phyloP scores from a whole-genome alignment of 2,797 vertebrate species.

The Gymnothorax javanicus region DNA sequence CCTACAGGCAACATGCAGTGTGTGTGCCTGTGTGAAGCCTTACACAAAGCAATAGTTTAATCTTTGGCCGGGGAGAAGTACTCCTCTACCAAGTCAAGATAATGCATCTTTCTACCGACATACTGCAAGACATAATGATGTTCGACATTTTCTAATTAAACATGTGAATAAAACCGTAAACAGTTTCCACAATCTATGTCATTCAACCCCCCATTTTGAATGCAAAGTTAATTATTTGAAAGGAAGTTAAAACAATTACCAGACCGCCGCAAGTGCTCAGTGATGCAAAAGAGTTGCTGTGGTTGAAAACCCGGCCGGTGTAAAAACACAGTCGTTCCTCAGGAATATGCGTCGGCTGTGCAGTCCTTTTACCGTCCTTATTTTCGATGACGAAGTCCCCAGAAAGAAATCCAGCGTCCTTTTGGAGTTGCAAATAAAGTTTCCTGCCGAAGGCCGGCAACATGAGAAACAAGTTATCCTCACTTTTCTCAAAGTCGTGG shows the following conservation, averaged over 20 bases:
- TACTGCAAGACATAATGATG: neutral
- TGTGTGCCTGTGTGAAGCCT: neutral
- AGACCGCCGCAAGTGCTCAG: conserved; percentile 88
- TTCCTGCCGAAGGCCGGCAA: conserved; percentile 79
- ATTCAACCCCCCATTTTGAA: neutral
- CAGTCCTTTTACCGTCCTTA: conserved; percentile 56
- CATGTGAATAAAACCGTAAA: neutral
- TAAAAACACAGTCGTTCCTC: conserved; percentile 79
- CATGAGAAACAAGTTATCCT: conserved; percentile 73
- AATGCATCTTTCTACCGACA: neutral
- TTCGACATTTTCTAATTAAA: neutral
- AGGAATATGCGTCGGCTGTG: conserved; percentile 53
- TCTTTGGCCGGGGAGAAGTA: neutral
- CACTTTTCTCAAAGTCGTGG: conserved; percentile 36
- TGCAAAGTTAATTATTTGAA: neutral
- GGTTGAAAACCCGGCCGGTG: conserved; percentile 83
- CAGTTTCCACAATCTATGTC: neutral
- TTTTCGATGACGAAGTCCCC: conserved; percentile 78
- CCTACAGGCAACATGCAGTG: neutral
- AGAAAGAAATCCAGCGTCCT: conserved; percentile 78
- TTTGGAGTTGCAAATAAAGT: conserved; percentile 79
- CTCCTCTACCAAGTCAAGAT: neutral
- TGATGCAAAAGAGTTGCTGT: conserved; percentile 80
- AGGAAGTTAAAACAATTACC: conserved; percentile 68
- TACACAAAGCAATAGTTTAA: too few relatives aligned